Conservation (phyloP, 2,888 invertebrate genomes). For the Melanotus villosus region DNA sequence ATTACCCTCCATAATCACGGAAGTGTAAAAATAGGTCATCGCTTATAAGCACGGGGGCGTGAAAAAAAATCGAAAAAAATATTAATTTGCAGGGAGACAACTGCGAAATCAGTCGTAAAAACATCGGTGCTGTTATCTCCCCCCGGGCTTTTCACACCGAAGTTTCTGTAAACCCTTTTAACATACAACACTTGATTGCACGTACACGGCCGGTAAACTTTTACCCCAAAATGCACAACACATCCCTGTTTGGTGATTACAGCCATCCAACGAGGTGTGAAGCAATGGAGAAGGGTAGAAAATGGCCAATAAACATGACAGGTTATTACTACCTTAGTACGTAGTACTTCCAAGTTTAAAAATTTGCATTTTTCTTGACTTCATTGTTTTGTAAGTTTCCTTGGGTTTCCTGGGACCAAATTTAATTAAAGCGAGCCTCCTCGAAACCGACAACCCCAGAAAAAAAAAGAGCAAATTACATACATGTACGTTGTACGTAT, state of each 20-base stretch:
- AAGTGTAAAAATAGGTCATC: slow-evolving; percentile 5
- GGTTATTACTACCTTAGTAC: slow-evolving; percentile 16
- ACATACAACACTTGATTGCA: slow-evolving; percentile 30
- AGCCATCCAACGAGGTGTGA: slow-evolving; percentile 41
- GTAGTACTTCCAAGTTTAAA: background rate
- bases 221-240: slow-evolving; percentile 31
- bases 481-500: too few relatives aligned
- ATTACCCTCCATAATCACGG: too few relatives aligned
- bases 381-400: too few relatives aligned
- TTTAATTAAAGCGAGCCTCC: too few relatives aligned
- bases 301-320: slow-evolving; percentile 40
- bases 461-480: too few relatives aligned
- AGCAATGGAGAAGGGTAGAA: slow-evolving; percentile 35
- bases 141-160: slow-evolving; percentile 19
- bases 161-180: slow-evolving; percentile 31
- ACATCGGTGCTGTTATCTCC: slow-evolving; percentile 15
- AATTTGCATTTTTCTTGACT: too few relatives aligned
- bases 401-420: too few relatives aligned
- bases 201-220: slow-evolving; percentile 35
- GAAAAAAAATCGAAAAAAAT: slow-evolving; percentile 13
- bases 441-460: too few relatives aligned
- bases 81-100: slow-evolving; percentile 12
- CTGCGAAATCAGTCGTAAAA: slow-evolving; percentile 24
- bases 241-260: slow-evolving; percentile 34
- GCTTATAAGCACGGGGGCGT: background rate